Base-by-base conservation (phyloP, 2,797 vertebrate genomes). In the Coluber constrictor region DNA sequence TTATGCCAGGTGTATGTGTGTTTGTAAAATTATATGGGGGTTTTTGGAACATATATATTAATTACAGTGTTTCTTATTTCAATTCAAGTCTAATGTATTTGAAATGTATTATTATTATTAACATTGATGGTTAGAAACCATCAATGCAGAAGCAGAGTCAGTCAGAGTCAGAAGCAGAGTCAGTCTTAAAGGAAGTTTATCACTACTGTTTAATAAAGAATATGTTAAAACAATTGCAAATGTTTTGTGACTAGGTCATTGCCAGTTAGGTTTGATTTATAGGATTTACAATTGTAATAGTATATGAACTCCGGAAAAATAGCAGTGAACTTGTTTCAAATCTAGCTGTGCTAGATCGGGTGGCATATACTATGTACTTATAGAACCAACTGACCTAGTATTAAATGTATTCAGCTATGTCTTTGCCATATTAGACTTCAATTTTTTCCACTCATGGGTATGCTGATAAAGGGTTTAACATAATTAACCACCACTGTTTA, bases 401-500 rank as follows among this genome's bases (percentile, higher is more conserved):
- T 83, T 25, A 54, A 61, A 12, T 25, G 88, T 86, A 29, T 56
- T 83, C 29, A 93, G 43, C 74, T 70, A 90, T 89, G 63, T 91
- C 88, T 60, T 0, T 1, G 43, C 27, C 90, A 89, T 23, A 0
- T 92, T 70, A 3, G 15, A 0, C 23, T 89, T 37, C 89, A 79
- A 12, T 91, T 54, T 23, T 3, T 9, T 4, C 61, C 23, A 83
- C 29, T 88, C 57, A 86, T 79, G 90, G 90, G 7, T 0, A 3
- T 55, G 57, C 12, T 94, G 91, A 74, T 92, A 63, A 25, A 94
- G 0, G 29, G 23, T 56, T 95, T 32, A 94, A 23, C 51, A 23
- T 0, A 0, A 91, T 93, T 93, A 88, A 93, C 94, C 12, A 51
- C 18, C 59, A 90, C 59, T 66, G 90, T 87, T 93, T 92, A 70